Conservation (phyloP, 2,113 vertebrate genomes). For the Bungarus multicinctus region DNA sequence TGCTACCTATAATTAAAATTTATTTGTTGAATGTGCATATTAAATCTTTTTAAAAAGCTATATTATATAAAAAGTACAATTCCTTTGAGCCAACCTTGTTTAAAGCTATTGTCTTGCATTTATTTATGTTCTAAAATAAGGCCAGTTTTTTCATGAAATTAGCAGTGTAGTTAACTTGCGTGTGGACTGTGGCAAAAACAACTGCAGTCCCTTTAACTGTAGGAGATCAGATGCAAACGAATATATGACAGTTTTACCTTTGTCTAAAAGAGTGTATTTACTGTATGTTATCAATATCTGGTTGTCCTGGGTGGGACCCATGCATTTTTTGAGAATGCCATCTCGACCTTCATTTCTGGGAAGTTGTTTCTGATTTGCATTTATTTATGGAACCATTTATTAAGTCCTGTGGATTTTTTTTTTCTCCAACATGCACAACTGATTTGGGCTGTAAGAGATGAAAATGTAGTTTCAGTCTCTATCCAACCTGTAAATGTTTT, state of each 20-base stretch:
- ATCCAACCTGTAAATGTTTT: accelerated
- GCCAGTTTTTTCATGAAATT: neutral
- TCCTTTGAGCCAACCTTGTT: neutral
- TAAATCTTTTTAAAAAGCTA: neutral
- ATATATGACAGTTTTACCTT: neutral
- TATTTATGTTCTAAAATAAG: neutral
- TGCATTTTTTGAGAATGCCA: neutral
- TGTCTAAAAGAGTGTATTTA: neutral
- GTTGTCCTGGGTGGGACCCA: slow-evolving; percentile 17
- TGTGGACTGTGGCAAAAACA: neutral
- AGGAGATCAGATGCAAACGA: neutral
- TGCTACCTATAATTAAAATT: neutral
- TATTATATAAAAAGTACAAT: neutral
- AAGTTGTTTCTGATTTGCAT: slow-evolving; percentile 16
- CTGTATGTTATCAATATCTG: neutral
- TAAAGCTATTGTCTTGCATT: neutral
- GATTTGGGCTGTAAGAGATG: neutral
- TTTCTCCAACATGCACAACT: slow-evolving; percentile 4
- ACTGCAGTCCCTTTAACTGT: neutral
- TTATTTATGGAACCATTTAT: neutral
- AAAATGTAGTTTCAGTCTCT: neutral
- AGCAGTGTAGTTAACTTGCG: neutral
- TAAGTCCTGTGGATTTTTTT: slow-evolving; percentile 24
- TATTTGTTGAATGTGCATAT: neutral
- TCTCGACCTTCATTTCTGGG: neutral